Evolutionary conservation across 2,113 vertebrate species (phyloP), one percentile per base, ranked within the genome.

Genomic region (Mirza zaza): DNA sequence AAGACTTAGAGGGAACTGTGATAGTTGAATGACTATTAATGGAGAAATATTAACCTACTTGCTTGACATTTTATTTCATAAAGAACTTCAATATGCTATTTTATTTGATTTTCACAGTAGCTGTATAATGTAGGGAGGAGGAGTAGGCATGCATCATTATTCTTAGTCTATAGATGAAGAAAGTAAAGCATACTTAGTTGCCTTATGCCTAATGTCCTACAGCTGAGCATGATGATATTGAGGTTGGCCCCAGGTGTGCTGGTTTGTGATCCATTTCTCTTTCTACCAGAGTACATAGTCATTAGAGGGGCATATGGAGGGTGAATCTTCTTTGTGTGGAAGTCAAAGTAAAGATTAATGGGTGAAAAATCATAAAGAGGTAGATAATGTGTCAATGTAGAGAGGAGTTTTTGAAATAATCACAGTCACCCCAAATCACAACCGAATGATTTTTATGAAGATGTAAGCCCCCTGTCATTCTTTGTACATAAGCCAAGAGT

Each of bases 291-390:
- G 15, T 21, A 48, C 42, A 79, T 2, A 92, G 12, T 21, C 10
- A 55, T 63, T 13, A 48, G 29, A 94, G 21, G 7, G 6, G 0
- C 23, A 48, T 25, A 11, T 29, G 10, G 59, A 67, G 1, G 14
- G 6, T 68, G n/a, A 70, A 85, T 3, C 29, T 61, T 55, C 67
- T 95, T 80, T 83, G 29, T 59, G 34, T 36, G 18, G 8, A 96
- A 87, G 25, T 83, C 14, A 95, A 87, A 90, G 15, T 79, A 79
- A 90, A 95, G 29, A 45, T 75, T 80, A 95, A 87, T n/a, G 55
- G 8, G 5, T 93, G 1, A 86, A 87, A 93, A 81, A 70, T 76
- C 59, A 48, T 65, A 48, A 81, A 71, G 32, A 84, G 9, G 39
- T 79, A 29, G n/a, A n/a, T 36, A n/a, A 90, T 65, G 23, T 76